Conservation (phyloP, 1,140 invertebrate genomes). For the Philaenus spumarius region DNA sequence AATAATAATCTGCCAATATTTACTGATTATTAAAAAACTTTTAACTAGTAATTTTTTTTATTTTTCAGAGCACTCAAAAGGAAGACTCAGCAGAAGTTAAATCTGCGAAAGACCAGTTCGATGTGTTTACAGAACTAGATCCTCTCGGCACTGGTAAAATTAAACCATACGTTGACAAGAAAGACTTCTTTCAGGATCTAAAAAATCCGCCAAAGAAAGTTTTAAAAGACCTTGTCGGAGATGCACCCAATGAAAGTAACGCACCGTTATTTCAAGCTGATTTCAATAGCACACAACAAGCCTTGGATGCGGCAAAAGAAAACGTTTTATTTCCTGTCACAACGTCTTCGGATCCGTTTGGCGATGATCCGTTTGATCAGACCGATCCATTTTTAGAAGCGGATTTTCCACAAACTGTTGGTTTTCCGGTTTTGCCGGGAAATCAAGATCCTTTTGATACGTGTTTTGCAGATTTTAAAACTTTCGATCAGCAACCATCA, state of each 20-base stretch:
- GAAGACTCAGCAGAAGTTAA: not conserved
- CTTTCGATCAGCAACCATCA: slow-evolving; percentile 20
- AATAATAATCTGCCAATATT: no score
- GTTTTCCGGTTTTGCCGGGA: slow-evolving; percentile 30
- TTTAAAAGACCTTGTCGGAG: slow-evolving; percentile 67
- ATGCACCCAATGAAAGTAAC: slow-evolving; percentile 17
- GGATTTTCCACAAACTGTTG: slow-evolving; percentile 35
- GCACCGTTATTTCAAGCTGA: slow-evolving; percentile 13
- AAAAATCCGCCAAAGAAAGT: slow-evolving; percentile 89
- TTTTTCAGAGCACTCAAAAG: slow-evolving; percentile 15
- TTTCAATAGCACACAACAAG: slow-evolving; percentile 6
- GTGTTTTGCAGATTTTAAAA: slow-evolving; percentile 40
- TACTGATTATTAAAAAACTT: no score
- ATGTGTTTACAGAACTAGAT: slow-evolving; percentile 88
- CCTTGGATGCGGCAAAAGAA: not conserved
- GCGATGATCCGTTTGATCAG: slow-evolving; percentile 60
- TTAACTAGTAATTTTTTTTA: no score
- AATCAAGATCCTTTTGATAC: slow-evolving; percentile 55
- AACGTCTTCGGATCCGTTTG: slow-evolving; percentile 52
- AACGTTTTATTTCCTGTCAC: slow-evolving; percentile 26
- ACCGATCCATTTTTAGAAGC: slow-evolving; percentile 54
- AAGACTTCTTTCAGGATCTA: slow-evolving; percentile 89
- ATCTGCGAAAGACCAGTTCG: slow-evolving; percentile 35
- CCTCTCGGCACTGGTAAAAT: slow-evolving; percentile 81
- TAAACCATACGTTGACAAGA: slow-evolving; percentile 89